phyloP scores from a whole-genome alignment of 2,113 vertebrate species.

The Entelurus aequoreus region DNA sequence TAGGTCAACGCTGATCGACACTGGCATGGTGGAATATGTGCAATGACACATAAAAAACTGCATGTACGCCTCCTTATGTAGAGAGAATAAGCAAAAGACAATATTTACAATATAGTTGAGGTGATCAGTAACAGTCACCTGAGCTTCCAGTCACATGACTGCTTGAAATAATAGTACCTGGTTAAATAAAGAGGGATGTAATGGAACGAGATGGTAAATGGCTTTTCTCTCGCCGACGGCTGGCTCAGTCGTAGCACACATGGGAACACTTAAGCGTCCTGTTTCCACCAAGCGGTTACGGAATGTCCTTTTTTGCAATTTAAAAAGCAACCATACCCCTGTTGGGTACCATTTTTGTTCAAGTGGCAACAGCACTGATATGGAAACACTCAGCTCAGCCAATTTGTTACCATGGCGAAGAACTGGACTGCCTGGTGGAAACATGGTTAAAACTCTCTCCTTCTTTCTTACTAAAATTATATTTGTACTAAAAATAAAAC shows the following conservation, averaged over 20 bases:
- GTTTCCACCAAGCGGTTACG: not conserved
- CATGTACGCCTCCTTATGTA: conserved; percentile 16
- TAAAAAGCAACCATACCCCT: too few relatives aligned
- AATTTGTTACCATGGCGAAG: not conserved
- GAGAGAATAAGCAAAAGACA: conserved; percentile 2
- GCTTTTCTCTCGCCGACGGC: conserved; percentile 46
- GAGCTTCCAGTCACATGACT: conserved; percentile 29
- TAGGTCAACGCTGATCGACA: conserved; percentile 5
- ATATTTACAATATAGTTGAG: conserved; percentile 3
- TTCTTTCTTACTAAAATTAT: not conserved
- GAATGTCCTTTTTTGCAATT: not conserved
- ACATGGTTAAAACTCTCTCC: not conserved
- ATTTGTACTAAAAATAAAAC: not conserved
- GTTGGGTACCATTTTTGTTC: too few relatives aligned
- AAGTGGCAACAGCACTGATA: too few relatives aligned
- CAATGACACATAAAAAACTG: conserved; percentile 22
- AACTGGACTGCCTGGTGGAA: not conserved
- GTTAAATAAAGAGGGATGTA: conserved; percentile 18
- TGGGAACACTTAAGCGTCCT: conserved; percentile 5
- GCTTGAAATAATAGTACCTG: conserved; percentile 38
- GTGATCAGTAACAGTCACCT: conserved; percentile 26
- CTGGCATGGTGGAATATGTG: conserved; percentile 21
- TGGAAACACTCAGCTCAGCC: not conserved
- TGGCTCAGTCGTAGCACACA: conserved; percentile 46
- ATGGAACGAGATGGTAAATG: conserved; percentile 48